These are phyloP conservation scores for Boloria selene DNA, from an alignment of 2,888 invertebrate genomes.

Conservation along the genomic window DNA sequence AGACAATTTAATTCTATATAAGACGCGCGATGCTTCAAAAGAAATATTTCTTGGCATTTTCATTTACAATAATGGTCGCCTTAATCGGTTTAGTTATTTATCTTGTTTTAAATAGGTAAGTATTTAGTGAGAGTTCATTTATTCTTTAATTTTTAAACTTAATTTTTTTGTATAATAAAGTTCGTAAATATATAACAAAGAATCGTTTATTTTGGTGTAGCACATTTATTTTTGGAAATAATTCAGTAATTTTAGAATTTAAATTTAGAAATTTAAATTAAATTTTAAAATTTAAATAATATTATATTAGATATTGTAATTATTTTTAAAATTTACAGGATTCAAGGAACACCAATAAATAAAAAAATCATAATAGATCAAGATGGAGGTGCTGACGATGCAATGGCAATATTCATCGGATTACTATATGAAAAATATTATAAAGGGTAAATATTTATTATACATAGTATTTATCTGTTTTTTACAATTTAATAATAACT, in stretches of 20 bases:
- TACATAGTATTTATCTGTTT: neutral
- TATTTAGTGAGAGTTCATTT: neutral
- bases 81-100: neutral
- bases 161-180: neutral
- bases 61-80: constrained; percentile 1
- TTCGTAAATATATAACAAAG: no score
- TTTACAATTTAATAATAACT: neutral
- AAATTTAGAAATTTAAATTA: no score
- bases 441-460: constrained; percentile 42
- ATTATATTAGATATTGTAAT: no score
- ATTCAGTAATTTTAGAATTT: no score
- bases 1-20: neutral
- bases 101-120: constrained; percentile 5
- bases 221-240: no score
- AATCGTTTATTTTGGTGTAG: no score
- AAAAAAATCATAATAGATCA: constrained; percentile 45
- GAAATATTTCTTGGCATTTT: neutral
- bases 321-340: neutral
- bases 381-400: constrained; percentile 49
- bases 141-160: neutral
- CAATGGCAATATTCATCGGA: constrained; percentile 48
- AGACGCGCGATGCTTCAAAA: constrained; percentile 2
- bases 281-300: no score
- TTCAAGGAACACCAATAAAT: neutral
- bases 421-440: constrained; percentile 44